Base-by-base conservation (phyloP, 2,888 invertebrate species). In the Rosalia funebris region DNA sequence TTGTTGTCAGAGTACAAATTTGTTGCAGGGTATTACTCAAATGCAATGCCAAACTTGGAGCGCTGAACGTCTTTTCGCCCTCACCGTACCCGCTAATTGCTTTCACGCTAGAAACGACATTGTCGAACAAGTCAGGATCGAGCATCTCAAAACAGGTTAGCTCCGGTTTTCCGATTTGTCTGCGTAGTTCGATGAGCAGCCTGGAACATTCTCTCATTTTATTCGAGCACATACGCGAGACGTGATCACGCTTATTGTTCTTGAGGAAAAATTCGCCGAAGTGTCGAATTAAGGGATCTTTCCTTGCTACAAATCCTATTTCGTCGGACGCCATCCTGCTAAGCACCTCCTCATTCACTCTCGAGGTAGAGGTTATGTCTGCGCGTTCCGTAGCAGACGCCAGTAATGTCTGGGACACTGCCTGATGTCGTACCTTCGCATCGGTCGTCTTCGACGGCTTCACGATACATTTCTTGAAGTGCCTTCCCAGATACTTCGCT, bases 391-490 rank as follows among this genome's bases (percentile, higher is more conserved):
- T 14, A 37, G 37, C 37, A 37, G 11, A 37, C n/a, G 37, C 37
- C 12, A 37, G 11, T 12, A 37, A 37, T 12, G 37, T 37, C 7
- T 37, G 37, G 14, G 37, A 37, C 7, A 12, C 37, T 16, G 44
- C 58, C 10, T 19, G 44, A 34, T 58, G 58, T 9, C 45, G 46
- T 42, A 60, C 34, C n/a, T 56, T 46, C 41, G 14, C 32, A 15
- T 36, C 46, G 10, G 39, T 56, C 45, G 62, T 59, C 34, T 58
- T 64, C 7, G 62, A 37, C 42, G 56, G 58, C 10, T 58, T 55
- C 1, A 62, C 53, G 16, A 58, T 44, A 42, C 64, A 64, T 39
- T 50, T 56, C 59, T 59, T 61, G 31, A 39, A 62, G 44, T 64
- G 61, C n/a, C 62, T 16, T 47, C 57, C 55, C 46, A 64, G 53